Conservation (phyloP, 2,888 invertebrate species). For the Mactromeris polynyma region DNA sequence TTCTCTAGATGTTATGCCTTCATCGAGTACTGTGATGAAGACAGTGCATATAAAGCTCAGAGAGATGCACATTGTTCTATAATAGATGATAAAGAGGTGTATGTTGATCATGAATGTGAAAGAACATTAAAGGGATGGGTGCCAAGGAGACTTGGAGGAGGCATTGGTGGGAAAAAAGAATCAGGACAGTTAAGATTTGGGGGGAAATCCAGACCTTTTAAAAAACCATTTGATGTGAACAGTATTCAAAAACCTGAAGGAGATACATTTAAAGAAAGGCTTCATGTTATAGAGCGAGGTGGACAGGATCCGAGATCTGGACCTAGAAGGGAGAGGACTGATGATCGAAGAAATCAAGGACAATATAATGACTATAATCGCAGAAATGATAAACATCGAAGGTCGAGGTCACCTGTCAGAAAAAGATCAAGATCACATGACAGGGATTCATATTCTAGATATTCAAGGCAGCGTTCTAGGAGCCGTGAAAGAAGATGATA, state of each 20-base stretch:
- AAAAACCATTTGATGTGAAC: constrained; percentile 81
- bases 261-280: constrained; percentile 59
- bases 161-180: constrained; percentile 94
- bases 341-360: background rate
- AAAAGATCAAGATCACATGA: constrained; percentile 45
- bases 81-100: constrained; percentile 91
- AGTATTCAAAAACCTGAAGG: constrained; percentile 48
- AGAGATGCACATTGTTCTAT: constrained; percentile 89
- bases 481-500: constrained; percentile 38
- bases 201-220: constrained; percentile 93
- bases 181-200: constrained; percentile 96
- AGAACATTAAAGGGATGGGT: constrained; percentile 92
- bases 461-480: constrained; percentile 24
- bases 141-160: constrained; percentile 94
- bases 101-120: constrained; percentile 93
- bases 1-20: constrained; percentile 94
- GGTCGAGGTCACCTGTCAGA: constrained; percentile 46
- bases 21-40: constrained; percentile 92
- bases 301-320: background rate
- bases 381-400: constrained; percentile 25
- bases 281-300: constrained; percentile 47
- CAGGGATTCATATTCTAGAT: constrained; percentile 34
- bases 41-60: constrained; percentile 90
- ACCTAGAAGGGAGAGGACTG: constrained; percentile 23
- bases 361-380: constrained; percentile 30